phyloP scores from a whole-genome alignment of 2,797 vertebrate species.

The Acipenser ruthenus region DNA sequence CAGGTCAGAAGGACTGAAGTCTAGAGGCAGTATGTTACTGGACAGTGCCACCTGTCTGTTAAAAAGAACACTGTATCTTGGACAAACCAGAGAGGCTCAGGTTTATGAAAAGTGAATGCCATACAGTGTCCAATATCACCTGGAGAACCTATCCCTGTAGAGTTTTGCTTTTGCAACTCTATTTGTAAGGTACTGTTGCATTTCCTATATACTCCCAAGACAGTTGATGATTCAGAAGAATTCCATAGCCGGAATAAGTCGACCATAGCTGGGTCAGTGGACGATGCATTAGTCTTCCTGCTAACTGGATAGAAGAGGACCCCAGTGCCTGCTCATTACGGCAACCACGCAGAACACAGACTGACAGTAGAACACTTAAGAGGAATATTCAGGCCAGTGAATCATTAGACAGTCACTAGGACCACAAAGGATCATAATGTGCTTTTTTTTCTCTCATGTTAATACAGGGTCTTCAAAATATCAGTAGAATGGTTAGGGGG shows the following conservation, averaged over 20 bases:
- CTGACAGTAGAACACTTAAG: conserved; percentile 51
- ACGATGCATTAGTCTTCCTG: conserved; percentile 9
- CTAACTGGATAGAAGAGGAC: conserved; percentile 15
- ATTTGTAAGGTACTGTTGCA: too few species aligned
- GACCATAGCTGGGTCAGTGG: conserved; percentile 9
- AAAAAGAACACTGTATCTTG: not conserved
- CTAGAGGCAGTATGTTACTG: conserved; percentile 1
- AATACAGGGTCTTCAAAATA: conserved; percentile 27
- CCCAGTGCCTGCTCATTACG: conserved; percentile 35
- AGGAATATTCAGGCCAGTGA: conserved; percentile 53
- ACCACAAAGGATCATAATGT: conserved; percentile 36
- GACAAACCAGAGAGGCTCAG: not conserved
- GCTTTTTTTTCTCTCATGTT: conserved; percentile 24
- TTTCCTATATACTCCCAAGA: not conserved
- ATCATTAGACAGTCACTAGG: conserved; percentile 32
- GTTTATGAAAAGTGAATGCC: too few species aligned
- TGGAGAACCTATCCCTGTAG: too few species aligned
- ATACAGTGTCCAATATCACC: too few species aligned
- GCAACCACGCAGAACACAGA: conserved; percentile 40
- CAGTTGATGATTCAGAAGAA: conserved; percentile 5
- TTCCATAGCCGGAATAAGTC: not conserved
- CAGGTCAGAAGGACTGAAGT: not conserved
- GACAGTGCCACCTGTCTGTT: conserved; percentile 14
- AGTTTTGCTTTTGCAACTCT: not conserved
- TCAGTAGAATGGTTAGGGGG: too few species aligned